phyloP scores from a whole-genome alignment of 2,888 invertebrate species.

The Catocala nupta region DNA sequence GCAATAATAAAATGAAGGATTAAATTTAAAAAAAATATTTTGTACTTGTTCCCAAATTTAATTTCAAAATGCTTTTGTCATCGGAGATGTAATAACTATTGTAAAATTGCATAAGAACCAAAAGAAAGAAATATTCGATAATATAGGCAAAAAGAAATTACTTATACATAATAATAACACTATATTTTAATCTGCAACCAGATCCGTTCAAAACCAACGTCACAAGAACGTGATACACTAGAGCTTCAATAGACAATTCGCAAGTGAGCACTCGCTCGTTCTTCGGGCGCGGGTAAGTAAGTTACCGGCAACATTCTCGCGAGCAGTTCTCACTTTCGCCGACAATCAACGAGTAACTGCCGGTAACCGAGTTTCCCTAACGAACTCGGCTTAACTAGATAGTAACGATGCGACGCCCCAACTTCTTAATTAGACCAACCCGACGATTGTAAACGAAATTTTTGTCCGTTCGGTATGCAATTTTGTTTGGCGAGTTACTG shows the following conservation, averaged over 20 bases:
- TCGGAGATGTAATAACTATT: too few relatives aligned
- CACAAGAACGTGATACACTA: conserved; percentile 11
- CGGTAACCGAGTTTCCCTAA: conserved; percentile 78
- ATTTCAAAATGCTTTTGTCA: too few relatives aligned
- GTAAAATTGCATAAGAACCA: too few relatives aligned
- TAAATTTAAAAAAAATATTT: too few relatives aligned
- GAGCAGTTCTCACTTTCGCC: conserved; percentile 69
- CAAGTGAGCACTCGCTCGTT: conserved; percentile 35
- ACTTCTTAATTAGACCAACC: conserved; percentile 77
- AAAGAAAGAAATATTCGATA: too few relatives aligned
- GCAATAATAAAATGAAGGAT: too few relatives aligned
- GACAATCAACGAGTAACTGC: conserved; percentile 75
- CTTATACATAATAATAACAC: neutral
- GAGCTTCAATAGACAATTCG: conserved; percentile 35
- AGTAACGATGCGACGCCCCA: conserved; percentile 72
- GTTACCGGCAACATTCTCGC: conserved; percentile 48
- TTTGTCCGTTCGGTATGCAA: conserved; percentile 50
- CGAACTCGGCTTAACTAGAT: conserved; percentile 79
- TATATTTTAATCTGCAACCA: neutral
- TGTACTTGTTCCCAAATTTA: too few relatives aligned
- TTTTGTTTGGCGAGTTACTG: conserved; percentile 15
- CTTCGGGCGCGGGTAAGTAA: conserved; percentile 38
- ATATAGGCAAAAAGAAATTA: neutral
- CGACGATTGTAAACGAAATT: conserved; percentile 65
- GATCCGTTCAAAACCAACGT: neutral